phyloP scores from a whole-genome alignment of 2,113 vertebrate species.

The Malurus melanocephalus region DNA sequence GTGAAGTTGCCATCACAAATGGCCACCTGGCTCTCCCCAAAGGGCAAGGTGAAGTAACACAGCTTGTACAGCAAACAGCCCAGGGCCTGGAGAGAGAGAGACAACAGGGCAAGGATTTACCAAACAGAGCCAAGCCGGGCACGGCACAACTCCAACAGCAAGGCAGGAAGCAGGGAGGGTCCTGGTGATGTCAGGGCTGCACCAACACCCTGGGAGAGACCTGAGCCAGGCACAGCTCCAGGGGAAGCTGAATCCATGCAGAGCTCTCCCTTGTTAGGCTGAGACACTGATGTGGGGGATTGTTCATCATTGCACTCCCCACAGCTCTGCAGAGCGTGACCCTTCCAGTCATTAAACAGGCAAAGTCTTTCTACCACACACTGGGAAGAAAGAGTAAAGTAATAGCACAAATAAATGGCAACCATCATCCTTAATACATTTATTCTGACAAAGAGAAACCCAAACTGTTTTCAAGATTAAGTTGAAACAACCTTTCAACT shows the following conservation, averaged over 20 bases:
- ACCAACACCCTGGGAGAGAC: background rate
- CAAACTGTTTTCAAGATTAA: background rate
- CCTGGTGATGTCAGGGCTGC: background rate
- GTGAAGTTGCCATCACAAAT: conserved; percentile 98
- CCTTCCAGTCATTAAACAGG: accelerated
- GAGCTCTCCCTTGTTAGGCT: background rate
- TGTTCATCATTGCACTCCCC: accelerated
- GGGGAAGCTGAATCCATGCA: background rate
- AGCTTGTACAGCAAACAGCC: conserved; percentile 96
- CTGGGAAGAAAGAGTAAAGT: background rate
- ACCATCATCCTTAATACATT: background rate
- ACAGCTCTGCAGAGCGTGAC: background rate
- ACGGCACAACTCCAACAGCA: background rate
- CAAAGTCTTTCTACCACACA: background rate
- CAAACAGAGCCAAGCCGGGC: background rate
- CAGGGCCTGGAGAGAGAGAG: conserved; percentile 79
- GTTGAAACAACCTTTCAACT: background rate
- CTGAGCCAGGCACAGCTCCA: background rate
- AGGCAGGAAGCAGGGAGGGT: background rate
- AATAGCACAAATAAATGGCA: background rate
- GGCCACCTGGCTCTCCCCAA: conserved; percentile 97
- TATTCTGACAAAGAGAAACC: background rate
- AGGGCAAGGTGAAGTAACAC: conserved; percentile 95
- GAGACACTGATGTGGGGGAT: background rate
- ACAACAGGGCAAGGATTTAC: background rate